Evolutionary conservation across 1,140 invertebrate species (phyloP), one percentile per base, ranked within the genome.

Genomic region (Colletes latitarsis): DNA sequence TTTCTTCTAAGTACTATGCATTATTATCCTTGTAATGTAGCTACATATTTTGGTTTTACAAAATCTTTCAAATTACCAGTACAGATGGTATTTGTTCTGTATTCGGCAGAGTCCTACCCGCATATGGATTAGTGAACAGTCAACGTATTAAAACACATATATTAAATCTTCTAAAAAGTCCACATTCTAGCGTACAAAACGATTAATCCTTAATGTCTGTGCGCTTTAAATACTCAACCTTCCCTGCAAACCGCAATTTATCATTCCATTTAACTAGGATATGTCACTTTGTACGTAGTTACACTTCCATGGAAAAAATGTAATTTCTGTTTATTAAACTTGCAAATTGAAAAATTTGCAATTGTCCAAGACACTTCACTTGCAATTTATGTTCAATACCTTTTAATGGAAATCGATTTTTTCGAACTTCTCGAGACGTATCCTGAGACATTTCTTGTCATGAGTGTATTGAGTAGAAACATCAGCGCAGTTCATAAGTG

Each of bases 261-360:
- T 66, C 60, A 19, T 78, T 69, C 49, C 58, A 39, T 60, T 60
- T 21, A 49, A 69, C 30, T 77, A 84, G 49, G 67, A 84, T 88
- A 85, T 83, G 74, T 83, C 81, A 81, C 67, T 88, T 85, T 81
- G 60, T 85, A 85, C 73, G 60, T 76, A 81, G 63, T 78, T 70
- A 80, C 64, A 68, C 58, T 73, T 85, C 70, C 57, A 62, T 21
- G 21, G 46, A 12, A 81, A 81, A 74, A 82, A 53, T 30, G 64
- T 69, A 19, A 62, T 63, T 12, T 70, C 55, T 63, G 66, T 64
- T 69, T 57, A 39, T 71, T 49, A 69, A 68, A 62, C 84, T 62
- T 64, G 41, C 58, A 72, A 69, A 43, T 67, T 19, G 17, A 49
- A 41, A 21, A 39, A 70, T 69, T 69, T 46, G 52, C 55, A 68